Percentiles rank a stretch among this genome's conserved stretches.
phyloP scores from a whole-genome alignment of 2,797 vertebrate species.

The Enteromius argenteus region DNA sequence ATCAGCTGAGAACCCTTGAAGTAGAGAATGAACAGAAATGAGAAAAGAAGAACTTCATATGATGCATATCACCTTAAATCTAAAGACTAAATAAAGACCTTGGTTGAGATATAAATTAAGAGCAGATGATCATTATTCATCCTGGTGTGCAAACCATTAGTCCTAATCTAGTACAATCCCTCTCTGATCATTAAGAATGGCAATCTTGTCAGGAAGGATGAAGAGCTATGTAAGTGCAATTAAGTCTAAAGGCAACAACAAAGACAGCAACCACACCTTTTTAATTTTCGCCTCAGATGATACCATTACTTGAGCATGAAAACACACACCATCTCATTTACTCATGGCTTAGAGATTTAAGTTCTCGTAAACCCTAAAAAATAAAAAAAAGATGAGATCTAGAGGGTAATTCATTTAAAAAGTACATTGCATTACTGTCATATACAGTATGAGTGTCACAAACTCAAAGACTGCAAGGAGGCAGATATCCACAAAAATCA shows the following conservation, averaged over 20 bases:
- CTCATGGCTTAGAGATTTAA: slow-evolving; percentile 11
- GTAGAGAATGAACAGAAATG: background rate
- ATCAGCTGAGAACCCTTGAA: background rate
- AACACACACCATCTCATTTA: slow-evolving; percentile 7
- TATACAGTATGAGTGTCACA: background rate
- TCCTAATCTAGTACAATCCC: slow-evolving; percentile 3
- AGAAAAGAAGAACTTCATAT: slow-evolving; percentile 48
- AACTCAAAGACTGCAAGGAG: too few relatives aligned
- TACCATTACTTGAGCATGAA: slow-evolving; percentile 1
- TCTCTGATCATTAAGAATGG: slow-evolving; percentile 30
- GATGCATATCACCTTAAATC: slow-evolving; percentile 55
- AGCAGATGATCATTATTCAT: slow-evolving; percentile 56
- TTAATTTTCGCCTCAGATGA: slow-evolving; percentile 21
- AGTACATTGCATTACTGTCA: background rate
- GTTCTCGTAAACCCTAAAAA: slow-evolving; percentile 6
- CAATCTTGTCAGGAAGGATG: slow-evolving; percentile 4
- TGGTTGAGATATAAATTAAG: slow-evolving; percentile 54
- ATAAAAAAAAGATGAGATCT: background rate
- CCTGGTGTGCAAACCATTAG: slow-evolving; percentile 60
- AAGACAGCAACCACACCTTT: slow-evolving; percentile 31
- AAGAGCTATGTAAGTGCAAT: slow-evolving; percentile 20
- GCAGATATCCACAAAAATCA: too few relatives aligned
- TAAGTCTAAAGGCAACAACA: slow-evolving; percentile 25
- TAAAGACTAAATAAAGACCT: slow-evolving; percentile 56
- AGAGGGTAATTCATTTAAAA: background rate